Conservation (phyloP, 92 coral and sea anemone species). For the Phenganax marumi region DNA sequence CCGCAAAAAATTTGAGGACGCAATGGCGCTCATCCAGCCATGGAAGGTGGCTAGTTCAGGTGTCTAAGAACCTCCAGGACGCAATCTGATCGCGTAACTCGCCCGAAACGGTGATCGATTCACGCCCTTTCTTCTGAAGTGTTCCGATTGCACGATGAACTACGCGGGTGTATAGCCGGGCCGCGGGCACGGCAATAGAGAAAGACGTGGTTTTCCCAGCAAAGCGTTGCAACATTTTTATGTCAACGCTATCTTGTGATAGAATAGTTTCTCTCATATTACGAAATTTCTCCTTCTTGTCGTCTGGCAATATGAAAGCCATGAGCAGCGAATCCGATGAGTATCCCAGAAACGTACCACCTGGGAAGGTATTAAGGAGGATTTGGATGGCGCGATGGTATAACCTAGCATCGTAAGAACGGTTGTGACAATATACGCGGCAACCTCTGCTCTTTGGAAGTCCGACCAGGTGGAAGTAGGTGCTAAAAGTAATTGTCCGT, state of each 20-base stretch:
- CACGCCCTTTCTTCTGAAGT: constrained; percentile 8
- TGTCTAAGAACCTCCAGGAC: constrained; percentile 61
- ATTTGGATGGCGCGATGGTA: constrained; percentile 57
- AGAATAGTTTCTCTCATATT: constrained; percentile 53
- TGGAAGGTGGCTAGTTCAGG: constrained; percentile 58
- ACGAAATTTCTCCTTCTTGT: not conserved
- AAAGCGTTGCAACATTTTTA: not conserved
- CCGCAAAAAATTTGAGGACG: constrained; percentile 47
- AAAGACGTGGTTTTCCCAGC: constrained; percentile 17
- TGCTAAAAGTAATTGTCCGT: not conserved
- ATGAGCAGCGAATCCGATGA: constrained; percentile 45
- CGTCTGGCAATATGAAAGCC: constrained; percentile 50
- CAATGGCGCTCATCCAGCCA: constrained; percentile 63
- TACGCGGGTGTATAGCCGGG: constrained; percentile 26
- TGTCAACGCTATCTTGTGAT: not conserved
- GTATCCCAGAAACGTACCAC: constrained; percentile 63
- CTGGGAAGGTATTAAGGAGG: constrained; percentile 48
- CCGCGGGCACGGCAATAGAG: not conserved
- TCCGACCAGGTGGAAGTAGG: constrained; percentile 10
- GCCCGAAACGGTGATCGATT: constrained; percentile 27
- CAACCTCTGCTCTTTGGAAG: constrained; percentile 51
- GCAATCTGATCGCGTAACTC: constrained; percentile 46
- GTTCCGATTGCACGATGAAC: constrained; percentile 50
- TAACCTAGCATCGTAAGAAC: constrained; percentile 63
- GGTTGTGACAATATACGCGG: constrained; percentile 55